Evolutionary conservation across 2,113 vertebrate genomes (phyloP).

Genomic region (Himantopus leucocephalus): DNA sequence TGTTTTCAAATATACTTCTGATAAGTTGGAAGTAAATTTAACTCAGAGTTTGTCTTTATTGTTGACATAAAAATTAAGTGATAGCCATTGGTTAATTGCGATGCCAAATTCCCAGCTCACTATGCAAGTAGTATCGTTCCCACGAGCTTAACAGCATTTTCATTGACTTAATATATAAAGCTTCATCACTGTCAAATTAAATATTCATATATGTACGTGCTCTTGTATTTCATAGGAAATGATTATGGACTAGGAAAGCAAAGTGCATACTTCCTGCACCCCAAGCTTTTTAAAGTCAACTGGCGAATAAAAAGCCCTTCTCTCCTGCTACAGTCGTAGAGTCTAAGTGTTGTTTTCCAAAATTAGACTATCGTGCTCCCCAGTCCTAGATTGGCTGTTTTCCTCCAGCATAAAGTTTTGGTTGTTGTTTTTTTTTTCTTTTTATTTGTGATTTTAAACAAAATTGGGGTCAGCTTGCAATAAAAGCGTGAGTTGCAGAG

Average conservation of each 20-base stretch:
- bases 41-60: background rate
- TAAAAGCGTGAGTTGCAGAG: background rate
- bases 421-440: background rate
- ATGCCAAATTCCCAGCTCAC: background rate
- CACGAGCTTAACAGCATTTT: background rate
- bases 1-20: background rate
- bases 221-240: background rate
- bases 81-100: background rate
- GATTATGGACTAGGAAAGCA: background rate
- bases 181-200: conserved; percentile 27
- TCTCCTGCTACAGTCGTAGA: background rate
- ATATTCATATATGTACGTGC: background rate
- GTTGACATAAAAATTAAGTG: background rate
- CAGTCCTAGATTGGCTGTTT: background rate
- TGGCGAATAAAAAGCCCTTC: background rate
- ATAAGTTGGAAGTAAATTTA: background rate
- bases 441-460: background rate
- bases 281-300: background rate
- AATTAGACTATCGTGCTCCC: background rate
- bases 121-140: background rate
- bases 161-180: background rate
- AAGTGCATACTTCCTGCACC: background rate
- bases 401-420: background rate
- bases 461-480: background rate
- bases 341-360: background rate